Percentiles rank a stretch among this genome's conserved stretches.
Evolutionary conservation across 2,113 vertebrate genomes (phyloP).

Genomic region (human): DNA sequence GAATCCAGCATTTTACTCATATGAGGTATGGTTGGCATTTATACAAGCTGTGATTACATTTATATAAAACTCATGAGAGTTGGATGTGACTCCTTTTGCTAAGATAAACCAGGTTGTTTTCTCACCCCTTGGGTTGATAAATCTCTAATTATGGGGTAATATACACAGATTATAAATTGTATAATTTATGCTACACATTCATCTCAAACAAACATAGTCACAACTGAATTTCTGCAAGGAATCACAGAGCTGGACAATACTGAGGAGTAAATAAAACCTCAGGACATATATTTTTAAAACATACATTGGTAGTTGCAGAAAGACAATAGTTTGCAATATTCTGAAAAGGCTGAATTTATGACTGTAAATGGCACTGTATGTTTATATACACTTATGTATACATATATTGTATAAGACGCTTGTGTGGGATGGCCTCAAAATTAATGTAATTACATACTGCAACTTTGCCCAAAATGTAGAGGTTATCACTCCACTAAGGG

Average conservation of each 20-base stretch:
- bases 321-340: slow-evolving; percentile 58
- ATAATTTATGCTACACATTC: background rate
- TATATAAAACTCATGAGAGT: background rate
- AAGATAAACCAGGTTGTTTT: background rate
- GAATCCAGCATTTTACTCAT: background rate
- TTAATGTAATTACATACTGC: slow-evolving; percentile 63
- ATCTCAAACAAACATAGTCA: slow-evolving; percentile 21
- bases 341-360: slow-evolving; percentile 49
- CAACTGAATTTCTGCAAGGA: background rate
- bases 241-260: background rate
- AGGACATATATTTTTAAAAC: slow-evolving; percentile 52
- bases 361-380: slow-evolving; percentile 32
- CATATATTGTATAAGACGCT: background rate
- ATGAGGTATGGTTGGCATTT: background rate
- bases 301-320: background rate
- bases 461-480: slow-evolving; percentile 33
- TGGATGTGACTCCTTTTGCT: background rate
- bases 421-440: slow-evolving; percentile 23
- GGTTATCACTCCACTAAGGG: rapidly evolving
- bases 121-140: background rate
- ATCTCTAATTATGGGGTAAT: background rate
- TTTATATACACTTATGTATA: background rate
- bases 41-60: background rate
- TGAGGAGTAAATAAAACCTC: slow-evolving; percentile 41
- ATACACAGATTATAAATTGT: background rate